These are phyloP conservation scores for Anthopleura sola DNA, from an alignment of 64 coral and sea anemone species.

Conservation along the genomic window DNA sequence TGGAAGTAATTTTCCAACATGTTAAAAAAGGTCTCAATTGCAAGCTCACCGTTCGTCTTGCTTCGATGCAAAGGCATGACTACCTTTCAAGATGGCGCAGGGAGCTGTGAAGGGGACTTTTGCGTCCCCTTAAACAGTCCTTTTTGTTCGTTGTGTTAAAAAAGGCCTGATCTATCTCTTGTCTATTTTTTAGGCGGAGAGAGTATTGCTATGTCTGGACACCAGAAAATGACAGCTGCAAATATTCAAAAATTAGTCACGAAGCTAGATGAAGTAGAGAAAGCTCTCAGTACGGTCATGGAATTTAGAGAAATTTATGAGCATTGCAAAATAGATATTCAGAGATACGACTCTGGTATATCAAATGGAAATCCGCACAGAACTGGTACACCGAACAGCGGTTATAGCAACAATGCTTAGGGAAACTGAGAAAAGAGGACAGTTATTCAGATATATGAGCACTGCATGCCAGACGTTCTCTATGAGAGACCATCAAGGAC, in stretches of 20 bases:
- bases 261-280: slow-evolving; percentile 7
- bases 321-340: not conserved
- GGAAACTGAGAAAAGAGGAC: too few species aligned
- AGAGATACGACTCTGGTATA: slow-evolving; percentile 13
- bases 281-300: not conserved
- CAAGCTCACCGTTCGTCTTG: too few species aligned
- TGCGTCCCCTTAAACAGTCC: too few species aligned
- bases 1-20: too few species aligned
- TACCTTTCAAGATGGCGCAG: too few species aligned
- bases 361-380: not conserved
- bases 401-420: not conserved
- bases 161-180: not conserved
- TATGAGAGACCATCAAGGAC: too few species aligned
- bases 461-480: too few species aligned
- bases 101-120: too few species aligned
- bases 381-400: not conserved
- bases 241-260: not conserved
- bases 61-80: too few species aligned
- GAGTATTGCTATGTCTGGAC: slow-evolving; percentile 8
- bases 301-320: slow-evolving; percentile 10
- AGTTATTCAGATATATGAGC: too few species aligned
- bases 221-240: not conserved
- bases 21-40: too few species aligned
- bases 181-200: not conserved
- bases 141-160: not conserved